Evolutionary conservation across 2,888 invertebrate genomes (phyloP).

Genomic region (Harmothoe impar): DNA sequence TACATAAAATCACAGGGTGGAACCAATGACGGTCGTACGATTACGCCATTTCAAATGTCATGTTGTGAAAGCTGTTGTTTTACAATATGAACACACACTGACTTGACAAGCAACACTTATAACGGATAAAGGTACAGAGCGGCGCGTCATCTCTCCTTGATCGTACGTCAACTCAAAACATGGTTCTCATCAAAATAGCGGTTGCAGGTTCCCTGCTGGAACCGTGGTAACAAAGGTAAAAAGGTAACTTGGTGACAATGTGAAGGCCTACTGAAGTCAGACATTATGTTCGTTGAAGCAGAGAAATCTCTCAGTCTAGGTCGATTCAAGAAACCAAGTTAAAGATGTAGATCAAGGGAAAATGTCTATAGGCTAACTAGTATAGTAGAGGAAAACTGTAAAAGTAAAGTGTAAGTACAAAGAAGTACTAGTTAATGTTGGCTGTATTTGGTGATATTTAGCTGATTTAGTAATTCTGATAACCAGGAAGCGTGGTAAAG

Average conservation of each 20-base stretch:
- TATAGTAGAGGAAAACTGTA: constrained; percentile 39
- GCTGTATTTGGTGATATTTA: not conserved
- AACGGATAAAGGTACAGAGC: constrained; percentile 59
- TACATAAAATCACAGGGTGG: constrained; percentile 61
- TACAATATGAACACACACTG: constrained; percentile 58
- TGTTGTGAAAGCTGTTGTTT: constrained; percentile 61
- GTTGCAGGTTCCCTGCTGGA: not conserved
- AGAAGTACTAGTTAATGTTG: constrained; percentile 12
- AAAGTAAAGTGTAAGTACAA: constrained; percentile 51
- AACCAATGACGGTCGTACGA: constrained; percentile 34
- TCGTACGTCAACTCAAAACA: constrained; percentile 50
- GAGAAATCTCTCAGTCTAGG: constrained; percentile 43
- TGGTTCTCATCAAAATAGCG: not conserved
- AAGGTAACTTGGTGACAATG: not conserved
- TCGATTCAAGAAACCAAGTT: constrained; percentile 19
- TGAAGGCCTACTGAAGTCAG: constrained; percentile 46
- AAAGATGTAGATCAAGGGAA: constrained; percentile 1
- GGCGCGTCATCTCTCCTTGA: constrained; percentile 52
- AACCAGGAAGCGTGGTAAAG: constrained; percentile 47
- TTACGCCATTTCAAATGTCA: constrained; percentile 51
- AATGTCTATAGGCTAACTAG: not conserved
- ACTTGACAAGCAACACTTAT: constrained; percentile 60
- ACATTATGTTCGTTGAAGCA: constrained; percentile 24
- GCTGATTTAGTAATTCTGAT: constrained; percentile 1
- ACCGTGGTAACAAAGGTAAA: constrained; percentile 16